Base-by-base conservation (phyloP, 1,140 invertebrate species). In the Apis florea region DNA sequence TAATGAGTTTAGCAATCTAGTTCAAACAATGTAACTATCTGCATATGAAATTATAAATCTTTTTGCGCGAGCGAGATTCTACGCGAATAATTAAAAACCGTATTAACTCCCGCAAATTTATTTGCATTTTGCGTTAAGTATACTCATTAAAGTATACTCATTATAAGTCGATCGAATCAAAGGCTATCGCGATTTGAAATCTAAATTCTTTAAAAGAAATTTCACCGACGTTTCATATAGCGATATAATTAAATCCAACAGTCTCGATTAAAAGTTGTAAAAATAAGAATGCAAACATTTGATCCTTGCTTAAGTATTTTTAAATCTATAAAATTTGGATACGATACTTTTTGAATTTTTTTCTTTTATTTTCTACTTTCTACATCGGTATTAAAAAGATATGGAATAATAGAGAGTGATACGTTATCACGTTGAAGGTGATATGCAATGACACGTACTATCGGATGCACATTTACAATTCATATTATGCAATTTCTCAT, bases 381-480 rank as follows among this genome's bases (percentile, higher is more conserved):
- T 40, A 6, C 5, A 17, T 67, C 24, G n/a, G 4, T 31, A 63
- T 63, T 17, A 10, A 10, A 19, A 19, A 63, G 26, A 10, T 11
- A 24, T 10, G 19, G 1, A n/a, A 26, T 13, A 24, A 8, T 13
- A 15, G 12, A 61, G 26, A 11, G 12, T 2, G 64, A 66, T 56
- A 74, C 5, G 3, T 49, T 26, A 47, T 51, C n/a, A 21, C 40
- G 47, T n/a, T 51, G 70, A 80, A 84, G 54, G 24, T 26, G 70
- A 66, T 26, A 15, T 9, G 26, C 9, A 26, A 54, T 47, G 54
- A 58, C 53, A 68, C 77, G 72, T 64, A 71, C 47, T 17, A 56
- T 69, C 68, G 74, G 79, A 84, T 84, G 83, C 58, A 58, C 54
- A 19, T 76, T 75, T 75, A 77, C 64, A 51, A 69, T 11, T 19